A percentile compares a stretch with the other conserved stretches of the same genome.
These are phyloP conservation scores for Lithobates sylvaticus DNA, from an alignment of 2,797 vertebrate species.

Conservation along the genomic window DNA sequence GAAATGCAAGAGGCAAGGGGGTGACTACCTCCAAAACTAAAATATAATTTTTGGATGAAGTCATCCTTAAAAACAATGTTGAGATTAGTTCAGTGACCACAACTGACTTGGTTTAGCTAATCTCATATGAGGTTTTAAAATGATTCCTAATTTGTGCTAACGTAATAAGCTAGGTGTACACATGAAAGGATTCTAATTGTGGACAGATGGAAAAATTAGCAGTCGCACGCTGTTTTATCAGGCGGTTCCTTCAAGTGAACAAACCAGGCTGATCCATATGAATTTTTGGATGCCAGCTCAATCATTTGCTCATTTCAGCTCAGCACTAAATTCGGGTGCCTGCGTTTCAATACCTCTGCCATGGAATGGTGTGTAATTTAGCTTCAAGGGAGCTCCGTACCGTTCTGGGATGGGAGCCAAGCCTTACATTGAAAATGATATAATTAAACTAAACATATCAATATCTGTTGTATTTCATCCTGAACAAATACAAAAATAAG, in stretches of 20 bases:
- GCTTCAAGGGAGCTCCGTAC: not conserved
- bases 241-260: not conserved
- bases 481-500: not conserved
- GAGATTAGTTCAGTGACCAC: too few species aligned
- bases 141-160: not conserved
- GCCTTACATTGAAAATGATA: slow-evolving; percentile 4
- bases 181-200: not conserved
- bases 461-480: slow-evolving; percentile 19
- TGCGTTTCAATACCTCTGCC: not conserved
- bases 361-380: slow-evolving; percentile 4
- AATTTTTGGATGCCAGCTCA: slow-evolving; percentile 1
- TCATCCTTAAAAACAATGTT: too few species aligned
- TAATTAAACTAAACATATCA: slow-evolving; percentile 17
- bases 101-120: not conserved
- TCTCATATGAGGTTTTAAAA: not conserved
- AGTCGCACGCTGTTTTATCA: not conserved
- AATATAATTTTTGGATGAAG: too few species aligned
- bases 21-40: too few species aligned
- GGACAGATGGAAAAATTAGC: too few species aligned
- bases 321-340: not conserved
- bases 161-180: not conserved
- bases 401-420: slow-evolving; percentile 27
- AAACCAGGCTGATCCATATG: not conserved
- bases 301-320: slow-evolving; percentile 27
- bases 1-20: too few species aligned